Evolutionary conservation across 2,797 vertebrate genomes (phyloP), one percentile per base, ranked within the genome.

Genomic region (Sarcophilus harrisii): DNA sequence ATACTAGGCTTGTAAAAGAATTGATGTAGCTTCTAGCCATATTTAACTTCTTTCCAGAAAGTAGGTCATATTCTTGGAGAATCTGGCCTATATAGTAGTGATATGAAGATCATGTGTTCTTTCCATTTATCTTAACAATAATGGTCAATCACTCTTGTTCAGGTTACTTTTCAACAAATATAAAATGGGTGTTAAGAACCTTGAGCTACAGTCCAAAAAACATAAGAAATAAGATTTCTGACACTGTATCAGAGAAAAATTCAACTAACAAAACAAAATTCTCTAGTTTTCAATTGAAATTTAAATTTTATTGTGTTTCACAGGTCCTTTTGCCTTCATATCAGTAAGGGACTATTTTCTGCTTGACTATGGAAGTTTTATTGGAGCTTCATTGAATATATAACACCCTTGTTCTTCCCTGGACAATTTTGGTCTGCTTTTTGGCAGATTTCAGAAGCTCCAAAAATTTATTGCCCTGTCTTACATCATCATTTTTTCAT

Each of bases 341-440:
- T 98, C 96, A 95, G 45, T 97, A 94, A 97, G 95, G 90, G 92
- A 18, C 91, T 98, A 95, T 98, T 98, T 98, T 98, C 95, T 97
- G 96, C 96, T 96, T 97, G 93, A 94, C 55, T 73, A 92, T 89
- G 94, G 95, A 96, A 95, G 29, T 13, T 98, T 98, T 95, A 95
- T 90, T 96, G 54, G 96, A 97, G 94, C 90, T 96, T 28, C 90
- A 96, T 87, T 21, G 95, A 96, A 95, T 45, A 57, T 57, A 28
- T 90, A 96, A 30, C 89, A 90, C 30, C 87, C 66, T 94, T 3
- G 2, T 96, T 98, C 49, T 97, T 90, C 97, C 92, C 55, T 96
- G 94, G 93, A 95, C 92, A 95, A 94, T 93, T 97, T 97, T 66
- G 95, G 94, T 92, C 90, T 58, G 52, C 94, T 95, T 96, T 93